Base-by-base conservation (phyloP, 2,888 invertebrate genomes). In the Leptinotarsa tumamoca region DNA sequence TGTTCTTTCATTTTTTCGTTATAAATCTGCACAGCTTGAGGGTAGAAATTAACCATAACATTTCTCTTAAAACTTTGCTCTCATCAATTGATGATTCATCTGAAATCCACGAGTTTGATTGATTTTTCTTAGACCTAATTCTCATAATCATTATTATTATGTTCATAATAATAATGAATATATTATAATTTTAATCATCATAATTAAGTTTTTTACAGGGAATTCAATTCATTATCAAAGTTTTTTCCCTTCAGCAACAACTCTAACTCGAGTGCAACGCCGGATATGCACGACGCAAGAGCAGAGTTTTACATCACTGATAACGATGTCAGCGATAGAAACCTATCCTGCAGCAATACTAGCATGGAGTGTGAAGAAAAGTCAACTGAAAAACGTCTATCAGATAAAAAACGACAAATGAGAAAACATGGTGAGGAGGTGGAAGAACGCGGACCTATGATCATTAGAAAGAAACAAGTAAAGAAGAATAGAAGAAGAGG, bases 211-310 rank as follows among this genome's bases (percentile, higher is more conserved):
- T 33, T 33, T 33, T 33, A 33, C 5, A 33, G 5, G 33, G 10
- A 33, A 33, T 2, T 33, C 10, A 33, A 33, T 33, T 33, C 5
- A 10, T 43, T 43, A 10, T 10, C 10, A 7, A 21, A 23, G 13
- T 7, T 58, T 58, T 58, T 89, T 94, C 88, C 17, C 5, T 5
- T n/a, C 23, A 92, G 91, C 82, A 75, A 91, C 82, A 76, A 90
- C 78, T 90, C 91, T 84, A 90, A 91, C 84, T 91, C 91, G 4
- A 81, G 82, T 66, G 73, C 71, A 4, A 78, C 82, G 4, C 91
- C 90, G 79, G 91, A 91, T 82, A 89, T 89, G 83, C 90, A 90
- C n/a, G 88, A 89, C 78, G 87, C 87, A n/a, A 83, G 85, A 68
- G 83, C 84, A 13, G 87, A 87, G 73, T 86, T 84, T 79, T 87